Evolutionary conservation across 2,113 vertebrate genomes (phyloP), one percentile per base, ranked within the genome.

Genomic region (Pseudorectes ferrugineus): DNA sequence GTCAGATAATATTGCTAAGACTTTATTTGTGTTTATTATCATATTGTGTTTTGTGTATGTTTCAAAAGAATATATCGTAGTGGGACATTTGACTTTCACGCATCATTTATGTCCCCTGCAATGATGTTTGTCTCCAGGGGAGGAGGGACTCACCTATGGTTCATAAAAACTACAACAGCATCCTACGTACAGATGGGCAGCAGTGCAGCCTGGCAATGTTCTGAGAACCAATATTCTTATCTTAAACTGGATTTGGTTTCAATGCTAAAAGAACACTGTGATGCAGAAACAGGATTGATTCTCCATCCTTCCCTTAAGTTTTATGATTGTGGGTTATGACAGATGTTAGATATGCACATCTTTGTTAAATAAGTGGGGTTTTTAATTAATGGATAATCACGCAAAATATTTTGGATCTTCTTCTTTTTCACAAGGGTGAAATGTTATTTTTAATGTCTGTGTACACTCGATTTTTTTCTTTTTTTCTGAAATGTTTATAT

Each of bases 191-290:
- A 23, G 42, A 11, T 19, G 49, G 18, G 73, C 46, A n/a, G 36
- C 72, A 86, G 68, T 63, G 79, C 71, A 95, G 63, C 65, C 65
- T 72, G 65, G 57, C 63, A 63, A 68, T 9, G 61, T 58, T 92
- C 94, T 45, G 74, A 42, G 74, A 95, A 68, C 35, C 31, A 85
- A 3, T 83, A 48, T 88, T 95, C 96, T 96, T 96, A 62, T 97
- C 91, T 91, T 89, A 66, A 87, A 70, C 51, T 92, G 24, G 48
- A 68, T 80, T 75, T 86, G 83, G 48, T 96, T 96, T 94, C 81
- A 81, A 17, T 71, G 68, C 19, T 79, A 80, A 92, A 92, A 89
- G 79, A 95, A 63, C 93, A 49, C 45, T 46, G 26, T 52, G 52
- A 40, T 80, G 36, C 4, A 19, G 35, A 57, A 91, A 58, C 20